Conservation (phyloP, 1,140 invertebrate genomes). For the Leucophenga varia region DNA sequence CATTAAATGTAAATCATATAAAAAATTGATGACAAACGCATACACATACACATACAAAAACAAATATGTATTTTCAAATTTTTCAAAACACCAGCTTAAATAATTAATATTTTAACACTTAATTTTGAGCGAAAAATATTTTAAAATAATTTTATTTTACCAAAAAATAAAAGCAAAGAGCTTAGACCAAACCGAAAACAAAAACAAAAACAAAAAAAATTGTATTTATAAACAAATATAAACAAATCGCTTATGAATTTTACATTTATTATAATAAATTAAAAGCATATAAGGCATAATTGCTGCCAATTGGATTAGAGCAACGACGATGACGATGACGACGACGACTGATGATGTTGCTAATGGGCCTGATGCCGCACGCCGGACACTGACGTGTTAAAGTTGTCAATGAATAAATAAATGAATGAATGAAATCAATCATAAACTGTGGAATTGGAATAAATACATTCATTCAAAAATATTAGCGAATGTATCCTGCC, state of each 20-base stretch:
- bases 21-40: conserved; percentile 27
- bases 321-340: conserved; percentile 5
- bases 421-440: neutral
- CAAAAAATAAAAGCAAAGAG: conserved; percentile 14
- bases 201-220: conserved; percentile 5
- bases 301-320: conserved; percentile 43
- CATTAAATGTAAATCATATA: conserved; percentile 22
- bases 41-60: conserved; percentile 44
- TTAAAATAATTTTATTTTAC: conserved; percentile 28
- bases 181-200: conserved; percentile 6
- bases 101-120: conserved; percentile 54
- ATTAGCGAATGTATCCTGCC: no score
- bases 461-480: no score
- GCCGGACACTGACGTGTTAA: no score
- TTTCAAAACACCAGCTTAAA: no score
- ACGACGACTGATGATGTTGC: no score
- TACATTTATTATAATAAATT: conserved; percentile 54
- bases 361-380: no score
- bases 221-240: conserved; percentile 5
- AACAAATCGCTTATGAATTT: conserved; percentile 37
- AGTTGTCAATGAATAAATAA: no score
- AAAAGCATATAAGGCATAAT: conserved; percentile 44
- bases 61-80: no score
- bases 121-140: conserved; percentile 15
- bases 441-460: neutral